These are phyloP conservation scores for Ischnura elegans DNA, from an alignment of 2,888 invertebrate species.

Conservation along the genomic window DNA sequence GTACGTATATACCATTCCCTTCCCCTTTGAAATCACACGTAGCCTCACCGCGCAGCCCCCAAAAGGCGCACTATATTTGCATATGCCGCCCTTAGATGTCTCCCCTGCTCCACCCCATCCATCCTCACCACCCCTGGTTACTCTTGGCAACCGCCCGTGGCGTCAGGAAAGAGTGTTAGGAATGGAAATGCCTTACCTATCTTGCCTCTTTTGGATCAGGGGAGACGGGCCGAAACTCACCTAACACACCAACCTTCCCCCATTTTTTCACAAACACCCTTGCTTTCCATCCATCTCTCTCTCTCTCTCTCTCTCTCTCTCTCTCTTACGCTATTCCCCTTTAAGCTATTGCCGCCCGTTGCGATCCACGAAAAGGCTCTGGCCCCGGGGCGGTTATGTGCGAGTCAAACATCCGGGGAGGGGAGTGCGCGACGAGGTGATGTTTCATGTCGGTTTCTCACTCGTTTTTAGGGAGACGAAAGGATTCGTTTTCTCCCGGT, in stretches of 20 bases:
- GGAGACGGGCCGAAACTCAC: neutral
- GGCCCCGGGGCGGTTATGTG: neutral
- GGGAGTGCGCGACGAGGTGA: neutral
- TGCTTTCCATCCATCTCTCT: neutral
- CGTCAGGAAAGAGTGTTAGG: neutral
- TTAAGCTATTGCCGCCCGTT: neutral
- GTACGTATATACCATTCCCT: neutral
- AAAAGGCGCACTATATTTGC: constrained; percentile 36
- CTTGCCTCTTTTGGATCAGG: neutral
- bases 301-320: neutral
- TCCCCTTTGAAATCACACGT: neutral
- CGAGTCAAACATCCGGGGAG: neutral
- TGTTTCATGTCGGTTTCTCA: neutral
- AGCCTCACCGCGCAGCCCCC: neutral
- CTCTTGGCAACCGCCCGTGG: neutral
- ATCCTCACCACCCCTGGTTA: neutral
- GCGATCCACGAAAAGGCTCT: neutral
- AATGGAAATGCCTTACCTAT: neutral
- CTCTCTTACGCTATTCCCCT: neutral
- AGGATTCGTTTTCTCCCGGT: neutral
- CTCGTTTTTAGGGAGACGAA: neutral
- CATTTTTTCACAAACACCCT: neutral
- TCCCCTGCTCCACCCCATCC: neutral
- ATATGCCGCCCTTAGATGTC: neutral
- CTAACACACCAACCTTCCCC: neutral